Evolutionary conservation across 2,888 invertebrate species (phyloP).

Genomic region (Polydrusus tereticollis): DNA sequence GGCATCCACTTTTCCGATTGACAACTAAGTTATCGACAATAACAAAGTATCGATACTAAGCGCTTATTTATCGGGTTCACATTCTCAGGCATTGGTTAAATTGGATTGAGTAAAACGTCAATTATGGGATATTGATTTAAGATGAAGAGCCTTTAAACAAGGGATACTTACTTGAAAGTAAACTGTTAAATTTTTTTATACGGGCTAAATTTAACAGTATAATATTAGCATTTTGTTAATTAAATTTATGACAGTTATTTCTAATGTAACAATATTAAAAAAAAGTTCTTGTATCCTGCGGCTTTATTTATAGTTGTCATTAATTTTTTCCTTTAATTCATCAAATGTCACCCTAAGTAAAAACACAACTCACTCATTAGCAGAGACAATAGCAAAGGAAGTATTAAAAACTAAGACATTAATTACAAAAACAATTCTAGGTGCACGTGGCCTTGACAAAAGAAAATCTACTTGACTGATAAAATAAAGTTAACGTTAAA

Average conservation of each 20-base stretch:
- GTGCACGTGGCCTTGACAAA: too few species aligned
- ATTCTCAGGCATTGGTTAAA: constrained; percentile 37
- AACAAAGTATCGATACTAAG: background rate
- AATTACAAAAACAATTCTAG: background rate
- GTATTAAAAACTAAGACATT: background rate
- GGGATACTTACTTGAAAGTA: background rate
- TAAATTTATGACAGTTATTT: background rate
- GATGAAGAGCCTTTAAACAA: constrained; percentile 32
- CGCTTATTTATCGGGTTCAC: constrained; percentile 3
- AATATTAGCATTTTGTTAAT: background rate
- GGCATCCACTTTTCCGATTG: background rate
- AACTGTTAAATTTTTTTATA: background rate
- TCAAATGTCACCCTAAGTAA: background rate
- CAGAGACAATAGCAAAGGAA: background rate
- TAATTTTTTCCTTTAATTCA: background rate
- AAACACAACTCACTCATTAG: background rate
- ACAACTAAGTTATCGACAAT: background rate
- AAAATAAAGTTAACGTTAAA: too few species aligned
- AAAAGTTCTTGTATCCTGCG: background rate
- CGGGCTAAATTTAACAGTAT: background rate
- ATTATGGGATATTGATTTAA: constrained; percentile 40
- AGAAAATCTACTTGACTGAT: too few species aligned
- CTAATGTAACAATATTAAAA: background rate
- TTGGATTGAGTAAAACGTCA: constrained; percentile 45
- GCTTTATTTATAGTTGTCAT: background rate